phyloP scores from a whole-genome alignment of 2,797 vertebrate species.

The Cichlasoma orientale region DNA sequence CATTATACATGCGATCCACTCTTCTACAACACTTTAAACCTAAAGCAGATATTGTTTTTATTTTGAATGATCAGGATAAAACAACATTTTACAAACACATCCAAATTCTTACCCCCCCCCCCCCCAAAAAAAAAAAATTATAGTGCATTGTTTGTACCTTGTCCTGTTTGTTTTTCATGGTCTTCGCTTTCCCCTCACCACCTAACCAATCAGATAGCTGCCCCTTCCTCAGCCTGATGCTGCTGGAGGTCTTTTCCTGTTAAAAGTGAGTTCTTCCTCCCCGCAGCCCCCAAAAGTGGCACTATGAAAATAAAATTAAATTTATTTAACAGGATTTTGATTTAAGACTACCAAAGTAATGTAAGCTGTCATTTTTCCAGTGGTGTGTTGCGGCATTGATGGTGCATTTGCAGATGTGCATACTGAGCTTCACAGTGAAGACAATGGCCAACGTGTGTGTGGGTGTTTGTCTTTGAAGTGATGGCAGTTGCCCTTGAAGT shows the following conservation, averaged over 20 bases:
- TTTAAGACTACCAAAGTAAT: constrained; percentile 3
- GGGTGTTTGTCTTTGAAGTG: constrained; percentile 54
- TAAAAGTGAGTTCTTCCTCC: not conserved
- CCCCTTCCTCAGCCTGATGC: not conserved
- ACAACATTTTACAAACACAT: not conserved
- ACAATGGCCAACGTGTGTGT: constrained; percentile 28
- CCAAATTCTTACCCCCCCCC: not conserved
- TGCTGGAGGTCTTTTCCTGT: not conserved
- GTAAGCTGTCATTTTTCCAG: constrained; percentile 13
- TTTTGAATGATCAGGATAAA: not conserved
- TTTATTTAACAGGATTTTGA: not conserved
- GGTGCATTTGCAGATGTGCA: not conserved
- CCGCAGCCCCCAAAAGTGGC: not conserved
- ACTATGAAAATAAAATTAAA: not conserved
- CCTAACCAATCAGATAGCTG: not conserved
- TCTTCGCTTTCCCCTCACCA: too few relatives aligned
- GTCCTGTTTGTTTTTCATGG: too few relatives aligned
- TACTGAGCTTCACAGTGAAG: constrained; percentile 20
- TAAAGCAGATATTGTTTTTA: not conserved
- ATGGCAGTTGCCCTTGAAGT: constrained; percentile 63
- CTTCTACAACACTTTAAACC: not conserved
- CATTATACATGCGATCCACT: not conserved
- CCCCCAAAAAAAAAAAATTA: not conserved
- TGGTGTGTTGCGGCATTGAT: not conserved
- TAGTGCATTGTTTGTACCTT: not conserved